Percentiles rank a stretch among this genome's conserved stretches.
phyloP scores from a whole-genome alignment of 2,113 vertebrate species.

The Alosa alosa region DNA sequence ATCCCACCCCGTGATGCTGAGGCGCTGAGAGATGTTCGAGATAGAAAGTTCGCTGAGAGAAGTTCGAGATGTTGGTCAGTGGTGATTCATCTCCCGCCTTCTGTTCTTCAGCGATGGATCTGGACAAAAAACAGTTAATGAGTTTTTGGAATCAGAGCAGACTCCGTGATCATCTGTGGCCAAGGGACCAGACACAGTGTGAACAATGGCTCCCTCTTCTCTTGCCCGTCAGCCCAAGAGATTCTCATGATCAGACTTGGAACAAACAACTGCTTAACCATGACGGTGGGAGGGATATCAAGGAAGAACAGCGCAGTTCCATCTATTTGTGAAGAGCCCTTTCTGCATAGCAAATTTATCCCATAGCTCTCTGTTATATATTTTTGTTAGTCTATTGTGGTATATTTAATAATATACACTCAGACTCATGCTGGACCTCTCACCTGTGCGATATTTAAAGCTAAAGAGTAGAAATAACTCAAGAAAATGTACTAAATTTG shows the following conservation, averaged over 20 bases:
- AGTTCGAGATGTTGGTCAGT: not conserved
- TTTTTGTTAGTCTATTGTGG: too few species aligned
- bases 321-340: not conserved
- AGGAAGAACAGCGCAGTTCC: not conserved
- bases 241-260: slow-evolving; percentile 16
- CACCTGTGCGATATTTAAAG: too few species aligned
- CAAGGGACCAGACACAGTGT: not conserved
- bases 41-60: not conserved
- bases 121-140: slow-evolving; percentile 5
- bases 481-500: too few species aligned
- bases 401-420: too few species aligned
- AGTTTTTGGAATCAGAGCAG: not conserved
- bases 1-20: not conserved
- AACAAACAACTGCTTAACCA: not conserved
- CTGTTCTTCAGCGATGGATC: slow-evolving; percentile 5
- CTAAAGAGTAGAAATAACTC: too few species aligned
- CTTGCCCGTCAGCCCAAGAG: not conserved
- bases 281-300: not conserved
- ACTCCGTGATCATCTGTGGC: not conserved
- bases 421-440: too few species aligned
- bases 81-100: not conserved
- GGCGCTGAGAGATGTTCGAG: not conserved
- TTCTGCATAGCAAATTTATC: not conserved
- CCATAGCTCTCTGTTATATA: not conserved
- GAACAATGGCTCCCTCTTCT: slow-evolving; percentile 21